A percentile compares a stretch with the other conserved stretches of the same genome.
phyloP scores from a whole-genome alignment of 2,888 invertebrate species.

The Abrostola triplasia region DNA sequence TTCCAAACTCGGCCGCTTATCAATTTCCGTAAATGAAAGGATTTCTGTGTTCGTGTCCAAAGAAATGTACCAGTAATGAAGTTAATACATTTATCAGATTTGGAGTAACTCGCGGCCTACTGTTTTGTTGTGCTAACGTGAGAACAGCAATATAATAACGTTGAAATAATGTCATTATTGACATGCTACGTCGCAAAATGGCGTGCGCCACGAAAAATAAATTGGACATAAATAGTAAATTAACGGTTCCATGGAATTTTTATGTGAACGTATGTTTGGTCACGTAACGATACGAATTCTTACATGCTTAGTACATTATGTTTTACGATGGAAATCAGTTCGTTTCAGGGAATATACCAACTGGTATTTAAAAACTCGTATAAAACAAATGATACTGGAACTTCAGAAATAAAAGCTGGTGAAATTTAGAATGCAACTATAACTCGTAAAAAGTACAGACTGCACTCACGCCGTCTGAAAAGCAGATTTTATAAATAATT shows the following conservation, averaged over 20 bases:
- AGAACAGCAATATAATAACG: constrained; percentile 66
- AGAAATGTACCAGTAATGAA: constrained; percentile 65
- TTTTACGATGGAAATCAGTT: constrained; percentile 24
- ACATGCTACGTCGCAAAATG: constrained; percentile 63
- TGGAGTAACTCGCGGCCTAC: constrained; percentile 51
- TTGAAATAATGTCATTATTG: constrained; percentile 64
- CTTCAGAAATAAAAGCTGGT: constrained; percentile 8
- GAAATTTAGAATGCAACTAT: constrained; percentile 10
- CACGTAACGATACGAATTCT: constrained; percentile 52
- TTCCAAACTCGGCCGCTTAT: constrained; percentile 72
- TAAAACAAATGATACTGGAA: not conserved
- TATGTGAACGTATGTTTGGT: constrained; percentile 59
- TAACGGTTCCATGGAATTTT: constrained; percentile 62
- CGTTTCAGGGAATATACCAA: constrained; percentile 10
- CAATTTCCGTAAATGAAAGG: constrained; percentile 74
- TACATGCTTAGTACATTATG: constrained; percentile 29
- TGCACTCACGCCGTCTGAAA: constrained; percentile 46
- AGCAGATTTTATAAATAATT: constrained; percentile 67
- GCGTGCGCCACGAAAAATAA: constrained; percentile 71
- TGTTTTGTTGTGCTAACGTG: constrained; percentile 64
- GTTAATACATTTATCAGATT: constrained; percentile 62
- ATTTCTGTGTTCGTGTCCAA: constrained; percentile 65
- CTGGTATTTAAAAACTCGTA: constrained; percentile 14
- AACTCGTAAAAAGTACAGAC: constrained; percentile 16
- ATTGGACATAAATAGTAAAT: constrained; percentile 59